Percentiles rank a stretch among this genome's conserved stretches.
These are phyloP conservation scores for Ictalurus furcatus DNA, from an alignment of 2,113 vertebrate genomes.

Conservation along the genomic window DNA sequence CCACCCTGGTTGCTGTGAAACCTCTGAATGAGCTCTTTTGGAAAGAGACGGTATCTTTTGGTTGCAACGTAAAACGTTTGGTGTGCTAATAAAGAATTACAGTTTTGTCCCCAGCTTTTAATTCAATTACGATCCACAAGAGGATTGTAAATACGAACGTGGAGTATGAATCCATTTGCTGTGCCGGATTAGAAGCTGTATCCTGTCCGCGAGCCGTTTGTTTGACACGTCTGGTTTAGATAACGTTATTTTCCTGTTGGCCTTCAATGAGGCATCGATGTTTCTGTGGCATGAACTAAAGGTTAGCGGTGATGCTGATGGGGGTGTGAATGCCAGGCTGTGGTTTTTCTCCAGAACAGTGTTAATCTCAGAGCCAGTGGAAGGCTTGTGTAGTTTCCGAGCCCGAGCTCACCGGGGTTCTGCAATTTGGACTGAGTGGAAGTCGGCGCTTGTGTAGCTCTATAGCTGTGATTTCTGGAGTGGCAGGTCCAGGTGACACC, in stretches of 20 bases:
- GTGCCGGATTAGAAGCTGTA: background rate
- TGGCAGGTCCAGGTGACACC: constrained; percentile 10
- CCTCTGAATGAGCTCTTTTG: background rate
- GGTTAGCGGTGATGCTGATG: background rate
- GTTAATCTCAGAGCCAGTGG: background rate
- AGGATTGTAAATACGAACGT: background rate
- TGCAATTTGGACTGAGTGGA: constrained; percentile 4
- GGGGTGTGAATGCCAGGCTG: background rate
- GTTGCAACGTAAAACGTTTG: background rate
- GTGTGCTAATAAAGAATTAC: background rate
- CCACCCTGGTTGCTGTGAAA: background rate
- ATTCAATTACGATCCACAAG: background rate
- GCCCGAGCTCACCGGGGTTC: background rate
- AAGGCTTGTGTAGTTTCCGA: background rate
- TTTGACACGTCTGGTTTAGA: background rate
- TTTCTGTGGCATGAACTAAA: background rate
- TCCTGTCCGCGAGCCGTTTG: background rate
- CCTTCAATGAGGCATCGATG: background rate
- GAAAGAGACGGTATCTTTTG: no score
- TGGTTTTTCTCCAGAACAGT: background rate
- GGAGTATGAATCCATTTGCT: background rate
- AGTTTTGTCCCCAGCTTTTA: background rate
- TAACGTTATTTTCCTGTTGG: background rate
- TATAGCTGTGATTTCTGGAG: constrained; percentile 32
- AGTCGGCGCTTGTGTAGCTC: background rate